These are phyloP conservation scores for Lateolabrax maculatus DNA, from an alignment of 2,797 vertebrate genomes.

Conservation along the genomic window DNA sequence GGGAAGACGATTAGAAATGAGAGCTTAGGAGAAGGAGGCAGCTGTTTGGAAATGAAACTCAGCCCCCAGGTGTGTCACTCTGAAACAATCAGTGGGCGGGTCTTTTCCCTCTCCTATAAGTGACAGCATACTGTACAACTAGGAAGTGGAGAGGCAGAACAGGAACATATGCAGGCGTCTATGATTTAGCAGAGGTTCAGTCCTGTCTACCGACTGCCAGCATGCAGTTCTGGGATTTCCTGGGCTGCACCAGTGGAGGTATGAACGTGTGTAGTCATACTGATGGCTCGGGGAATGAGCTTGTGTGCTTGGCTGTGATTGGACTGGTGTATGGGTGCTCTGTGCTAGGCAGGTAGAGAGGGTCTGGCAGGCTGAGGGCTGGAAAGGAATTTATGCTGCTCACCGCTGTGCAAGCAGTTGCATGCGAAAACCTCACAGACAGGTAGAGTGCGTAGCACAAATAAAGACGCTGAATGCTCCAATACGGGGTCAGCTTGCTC, in stretches of 20 bases:
- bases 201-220: constrained; percentile 59
- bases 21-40: constrained; percentile 42
- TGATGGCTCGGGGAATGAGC: constrained; percentile 30
- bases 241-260: constrained; percentile 87
- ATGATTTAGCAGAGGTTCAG: constrained; percentile 52
- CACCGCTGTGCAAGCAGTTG: constrained; percentile 76
- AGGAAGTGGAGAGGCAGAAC: constrained; percentile 78
- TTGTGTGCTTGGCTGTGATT: constrained; percentile 25
- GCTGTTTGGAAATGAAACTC: constrained; percentile 71
- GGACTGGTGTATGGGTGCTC: constrained; percentile 51
- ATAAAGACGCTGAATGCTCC: constrained; percentile 53
- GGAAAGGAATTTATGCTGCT: constrained; percentile 80
- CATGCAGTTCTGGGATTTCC: constrained; percentile 89
- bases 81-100: constrained; percentile 77
- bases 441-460: constrained; percentile 68
- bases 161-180: constrained; percentile 42
- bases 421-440: constrained; percentile 77
- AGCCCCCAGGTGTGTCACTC: constrained; percentile 80
- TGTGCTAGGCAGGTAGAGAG: constrained; percentile 63
- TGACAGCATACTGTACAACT: constrained; percentile 77
- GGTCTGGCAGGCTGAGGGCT: constrained; percentile 73
- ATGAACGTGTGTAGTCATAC: constrained; percentile 63
- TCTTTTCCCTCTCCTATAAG: constrained; percentile 68
- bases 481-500: constrained; percentile 40
- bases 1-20: constrained; percentile 6